Percentiles rank a stretch among this genome's conserved stretches.
These are phyloP conservation scores for Gastrophysa polygoni DNA, from an alignment of 2,888 invertebrate species.

Conservation along the genomic window DNA sequence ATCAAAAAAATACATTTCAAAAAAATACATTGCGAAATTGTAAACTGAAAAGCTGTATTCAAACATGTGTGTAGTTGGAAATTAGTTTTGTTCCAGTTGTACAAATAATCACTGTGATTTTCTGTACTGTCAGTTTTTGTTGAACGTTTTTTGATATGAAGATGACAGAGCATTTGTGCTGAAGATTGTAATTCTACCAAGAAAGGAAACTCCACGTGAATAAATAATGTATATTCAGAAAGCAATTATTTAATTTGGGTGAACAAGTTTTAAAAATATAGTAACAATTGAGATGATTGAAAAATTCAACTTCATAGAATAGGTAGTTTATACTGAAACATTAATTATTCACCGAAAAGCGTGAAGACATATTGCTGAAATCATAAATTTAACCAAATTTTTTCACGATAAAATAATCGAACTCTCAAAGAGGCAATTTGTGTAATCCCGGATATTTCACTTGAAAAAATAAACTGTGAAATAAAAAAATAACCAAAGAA, in stretches of 20 bases:
- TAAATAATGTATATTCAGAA: conserved; percentile 37
- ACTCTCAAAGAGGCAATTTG: conserved; percentile 22
- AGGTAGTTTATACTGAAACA: conserved; percentile 26
- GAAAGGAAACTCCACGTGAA: conserved; percentile 15
- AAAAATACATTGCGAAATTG: too few relatives aligned
- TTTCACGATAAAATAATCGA: neutral
- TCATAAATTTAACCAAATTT: conserved; percentile 7
- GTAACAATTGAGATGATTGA: conserved; percentile 42
- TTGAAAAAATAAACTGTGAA: conserved; percentile 30
- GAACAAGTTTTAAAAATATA: conserved; percentile 42
- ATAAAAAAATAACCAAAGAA: conserved; percentile 37
- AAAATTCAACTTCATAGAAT: conserved; percentile 29
- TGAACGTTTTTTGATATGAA: too few relatives aligned
- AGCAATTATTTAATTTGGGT: conserved; percentile 41
- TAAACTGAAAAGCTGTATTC: too few relatives aligned
- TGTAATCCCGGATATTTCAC: conserved; percentile 16
- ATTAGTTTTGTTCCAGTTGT: too few relatives aligned
- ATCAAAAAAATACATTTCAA: too few relatives aligned
- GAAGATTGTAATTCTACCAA: too few relatives aligned
- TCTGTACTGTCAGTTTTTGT: too few relatives aligned
- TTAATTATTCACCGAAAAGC: conserved; percentile 31
- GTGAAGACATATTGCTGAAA: conserved; percentile 18
- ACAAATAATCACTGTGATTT: too few relatives aligned
- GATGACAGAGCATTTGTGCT: too few relatives aligned
- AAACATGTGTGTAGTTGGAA: too few relatives aligned